Conservation (phyloP, 1,140 invertebrate species). For the Drosophila biarmipes region DNA sequence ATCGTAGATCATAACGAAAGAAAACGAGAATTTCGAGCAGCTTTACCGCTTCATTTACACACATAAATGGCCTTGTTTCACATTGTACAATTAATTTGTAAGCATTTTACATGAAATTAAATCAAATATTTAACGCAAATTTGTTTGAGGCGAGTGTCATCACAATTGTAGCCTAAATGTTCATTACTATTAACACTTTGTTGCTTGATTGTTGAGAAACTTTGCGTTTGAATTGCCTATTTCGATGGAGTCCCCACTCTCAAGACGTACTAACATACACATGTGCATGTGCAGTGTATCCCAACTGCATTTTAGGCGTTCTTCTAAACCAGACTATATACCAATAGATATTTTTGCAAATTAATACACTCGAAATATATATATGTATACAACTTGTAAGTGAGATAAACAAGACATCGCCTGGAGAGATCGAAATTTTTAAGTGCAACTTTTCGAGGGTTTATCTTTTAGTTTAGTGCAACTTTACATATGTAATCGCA, state of each 20-base stretch:
- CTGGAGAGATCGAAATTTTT: constrained; percentile 57
- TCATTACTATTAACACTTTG: constrained; percentile 69
- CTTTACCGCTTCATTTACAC: constrained; percentile 36
- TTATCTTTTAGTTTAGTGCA: constrained; percentile 52
- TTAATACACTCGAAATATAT: constrained; percentile 76
- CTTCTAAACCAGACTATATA: constrained; percentile 76
- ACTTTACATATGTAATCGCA: constrained; percentile 58
- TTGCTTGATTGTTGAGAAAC: constrained; percentile 71
- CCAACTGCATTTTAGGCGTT: constrained; percentile 65
- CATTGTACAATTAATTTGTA: constrained; percentile 80
- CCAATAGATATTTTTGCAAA: constrained; percentile 83
- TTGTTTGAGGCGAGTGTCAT: constrained; percentile 52
- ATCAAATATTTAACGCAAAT: constrained; percentile 80
- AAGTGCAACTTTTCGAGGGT: constrained; percentile 62
- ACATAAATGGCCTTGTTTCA: constrained; percentile 71
- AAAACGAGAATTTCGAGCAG: constrained; percentile 35
- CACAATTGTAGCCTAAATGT: constrained; percentile 73
- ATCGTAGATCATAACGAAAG: constrained; percentile 21
- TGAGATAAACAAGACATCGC: constrained; percentile 50
- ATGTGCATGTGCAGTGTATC: constrained; percentile 40
- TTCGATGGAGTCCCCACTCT: constrained; percentile 31
- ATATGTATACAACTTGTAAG: constrained; percentile 66
- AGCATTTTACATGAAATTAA: constrained; percentile 71
- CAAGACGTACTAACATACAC: constrained; percentile 32
- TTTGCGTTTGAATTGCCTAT: constrained; percentile 33